phyloP scores from a whole-genome alignment of 2,888 invertebrate species.

The Alloplasta piceator region DNA sequence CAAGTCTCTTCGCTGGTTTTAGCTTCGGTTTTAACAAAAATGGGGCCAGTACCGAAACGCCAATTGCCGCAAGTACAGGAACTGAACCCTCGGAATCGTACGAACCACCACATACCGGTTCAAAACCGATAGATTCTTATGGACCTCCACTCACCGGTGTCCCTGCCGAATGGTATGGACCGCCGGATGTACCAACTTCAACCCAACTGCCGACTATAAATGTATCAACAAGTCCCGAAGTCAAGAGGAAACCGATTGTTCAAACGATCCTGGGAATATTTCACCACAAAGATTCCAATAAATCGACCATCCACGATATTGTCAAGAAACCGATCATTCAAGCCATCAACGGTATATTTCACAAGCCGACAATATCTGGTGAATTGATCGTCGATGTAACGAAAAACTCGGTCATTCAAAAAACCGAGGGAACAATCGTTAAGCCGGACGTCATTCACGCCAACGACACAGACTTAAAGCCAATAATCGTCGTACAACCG shows the following conservation, averaged over 20 bases:
- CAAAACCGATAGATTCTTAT: too few relatives aligned
- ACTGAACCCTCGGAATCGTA: neutral
- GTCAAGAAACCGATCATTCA: conserved; percentile 30
- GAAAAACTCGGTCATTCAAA: conserved; percentile 27
- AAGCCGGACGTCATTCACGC: neutral
- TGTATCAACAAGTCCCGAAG: too few relatives aligned
- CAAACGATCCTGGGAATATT: too few relatives aligned
- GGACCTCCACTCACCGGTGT: too few relatives aligned
- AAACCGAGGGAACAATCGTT: conserved; percentile 36
- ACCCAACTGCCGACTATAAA: too few relatives aligned
- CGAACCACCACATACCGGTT: too few relatives aligned
- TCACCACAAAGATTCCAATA: too few relatives aligned
- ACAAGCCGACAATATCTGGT: too few relatives aligned
- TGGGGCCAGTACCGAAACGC: neutral
- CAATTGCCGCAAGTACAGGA: neutral
- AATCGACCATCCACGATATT: neutral
- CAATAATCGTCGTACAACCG: conserved; percentile 46
- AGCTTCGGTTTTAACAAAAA: conserved; percentile 21
- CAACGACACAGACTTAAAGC: conserved; percentile 35
- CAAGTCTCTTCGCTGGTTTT: conserved; percentile 8
- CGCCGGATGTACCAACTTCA: too few relatives aligned
- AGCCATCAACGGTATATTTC: conserved; percentile 4
- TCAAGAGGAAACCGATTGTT: too few relatives aligned
- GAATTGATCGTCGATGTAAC: neutral
- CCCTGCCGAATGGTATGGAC: too few relatives aligned